Conservation (phyloP, 2,888 invertebrate species). For the Drosophila kuntzei region DNA sequence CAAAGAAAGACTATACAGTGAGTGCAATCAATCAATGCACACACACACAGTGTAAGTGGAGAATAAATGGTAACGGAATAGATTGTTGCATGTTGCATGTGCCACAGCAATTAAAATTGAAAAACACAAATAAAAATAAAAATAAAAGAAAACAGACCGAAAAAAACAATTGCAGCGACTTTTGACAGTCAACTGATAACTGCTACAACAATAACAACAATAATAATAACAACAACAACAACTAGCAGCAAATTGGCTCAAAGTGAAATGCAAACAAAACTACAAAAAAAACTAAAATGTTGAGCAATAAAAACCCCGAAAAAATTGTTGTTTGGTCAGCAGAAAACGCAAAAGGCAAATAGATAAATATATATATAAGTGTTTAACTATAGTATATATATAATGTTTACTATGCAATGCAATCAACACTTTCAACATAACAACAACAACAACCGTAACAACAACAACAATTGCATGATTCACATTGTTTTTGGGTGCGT, state of each 20-base stretch:
- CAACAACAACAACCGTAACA: conserved; percentile 29
- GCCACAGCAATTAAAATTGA: conserved; percentile 59
- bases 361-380: conserved; percentile 10
- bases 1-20: conserved; percentile 15
- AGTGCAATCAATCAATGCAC: conserved; percentile 56
- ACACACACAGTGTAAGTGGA: conserved; percentile 2
- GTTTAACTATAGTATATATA: background rate
- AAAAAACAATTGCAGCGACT: conserved; percentile 33
- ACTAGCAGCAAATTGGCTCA: conserved; percentile 48
- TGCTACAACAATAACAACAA: conserved; percentile 31
- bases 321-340: conserved; percentile 53
- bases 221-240: background rate
- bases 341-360: conserved; percentile 35
- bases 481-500: conserved; percentile 67
- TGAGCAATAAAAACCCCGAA: conserved; percentile 56
- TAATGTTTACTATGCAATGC: conserved; percentile 67
- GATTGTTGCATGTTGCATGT: conserved; percentile 63
- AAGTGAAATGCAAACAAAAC: conserved; percentile 72
- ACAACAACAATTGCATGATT: conserved; percentile 54
- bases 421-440: conserved; percentile 74
- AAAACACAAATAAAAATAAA: background rate
- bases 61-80: conserved; percentile 2
- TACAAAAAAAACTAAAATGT: conserved; percentile 24
- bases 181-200: conserved; percentile 61
- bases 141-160: conserved; percentile 7